Conservation (phyloP, 1,140 invertebrate genomes). For the Aleiodes sp. region DNA sequence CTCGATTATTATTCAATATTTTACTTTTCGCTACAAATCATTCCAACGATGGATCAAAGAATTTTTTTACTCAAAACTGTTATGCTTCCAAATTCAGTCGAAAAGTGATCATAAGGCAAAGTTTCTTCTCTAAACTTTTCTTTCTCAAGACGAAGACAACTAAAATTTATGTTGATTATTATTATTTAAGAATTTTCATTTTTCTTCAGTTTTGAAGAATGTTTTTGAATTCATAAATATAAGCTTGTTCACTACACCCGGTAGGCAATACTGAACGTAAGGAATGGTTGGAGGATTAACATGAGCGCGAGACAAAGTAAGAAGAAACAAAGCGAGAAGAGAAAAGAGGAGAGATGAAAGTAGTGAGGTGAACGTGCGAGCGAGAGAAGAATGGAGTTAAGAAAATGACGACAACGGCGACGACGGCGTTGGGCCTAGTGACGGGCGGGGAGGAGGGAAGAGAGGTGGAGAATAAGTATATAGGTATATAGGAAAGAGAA, state of each 20-base stretch:
- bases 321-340: not conserved
- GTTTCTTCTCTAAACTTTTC: too few species aligned
- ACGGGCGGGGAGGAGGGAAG: not conserved
- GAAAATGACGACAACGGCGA: constrained; percentile 13
- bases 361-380: constrained; percentile 4
- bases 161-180: too few species aligned
- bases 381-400: constrained; percentile 10
- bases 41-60: too few species aligned
- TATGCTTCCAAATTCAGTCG: too few species aligned
- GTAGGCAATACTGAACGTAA: constrained; percentile 53
- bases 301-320: constrained; percentile 17
- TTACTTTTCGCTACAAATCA: not conserved
- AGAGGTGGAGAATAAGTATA: constrained; percentile 13
- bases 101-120: too few species aligned
- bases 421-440: constrained; percentile 7
- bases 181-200: too few species aligned
- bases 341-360: constrained; percentile 4
- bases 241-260: constrained; percentile 43
- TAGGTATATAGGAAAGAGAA: not conserved
- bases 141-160: too few species aligned
- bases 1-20: not conserved
- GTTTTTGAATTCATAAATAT: constrained; percentile 13
- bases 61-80: too few species aligned
- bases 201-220: not conserved
- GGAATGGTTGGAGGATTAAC: constrained; percentile 52